Conservation (phyloP, 2,113 vertebrate genomes). For the Speoplatyrhinus poulsoni region DNA sequence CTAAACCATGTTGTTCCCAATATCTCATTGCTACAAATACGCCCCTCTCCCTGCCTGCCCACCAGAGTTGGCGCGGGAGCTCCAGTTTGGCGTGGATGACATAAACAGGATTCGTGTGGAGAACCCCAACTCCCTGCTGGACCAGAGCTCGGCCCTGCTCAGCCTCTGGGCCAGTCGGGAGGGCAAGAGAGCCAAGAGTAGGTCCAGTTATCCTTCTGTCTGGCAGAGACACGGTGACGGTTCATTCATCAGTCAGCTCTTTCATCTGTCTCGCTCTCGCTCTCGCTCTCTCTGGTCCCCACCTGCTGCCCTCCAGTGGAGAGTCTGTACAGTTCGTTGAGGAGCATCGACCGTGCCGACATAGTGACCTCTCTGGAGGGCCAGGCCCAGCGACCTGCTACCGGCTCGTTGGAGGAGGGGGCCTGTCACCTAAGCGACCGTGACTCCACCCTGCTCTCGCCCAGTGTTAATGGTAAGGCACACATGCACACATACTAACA, state of each 20-base stretch:
- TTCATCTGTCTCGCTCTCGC: not conserved
- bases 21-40: not conserved
- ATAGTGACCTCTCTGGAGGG: constrained; percentile 87
- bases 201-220: constrained; percentile 55
- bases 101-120: constrained; percentile 96
- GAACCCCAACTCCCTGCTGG: constrained; percentile 94
- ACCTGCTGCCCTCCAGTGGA: constrained; percentile 77
- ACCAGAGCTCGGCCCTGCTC: constrained; percentile 90
- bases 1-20: not conserved
- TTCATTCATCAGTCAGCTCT: too few species aligned
- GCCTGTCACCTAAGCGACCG: constrained; percentile 77
- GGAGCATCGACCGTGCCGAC: constrained; percentile 88
- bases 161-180: constrained; percentile 90
- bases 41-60: not conserved
- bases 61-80: constrained; percentile 91
- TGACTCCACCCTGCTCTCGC: constrained; percentile 85
- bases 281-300: not conserved
- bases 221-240: too few species aligned
- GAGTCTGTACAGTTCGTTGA: constrained; percentile 83
- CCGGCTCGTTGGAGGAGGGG: constrained; percentile 74
- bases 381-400: constrained; percentile 74
- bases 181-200: constrained; percentile 87
- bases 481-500: constrained; percentile 11
- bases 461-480: constrained; percentile 91
- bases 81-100: constrained; percentile 93